phyloP scores from a whole-genome alignment of 2,113 vertebrate species.

The Oxyruncus cristatus region DNA sequence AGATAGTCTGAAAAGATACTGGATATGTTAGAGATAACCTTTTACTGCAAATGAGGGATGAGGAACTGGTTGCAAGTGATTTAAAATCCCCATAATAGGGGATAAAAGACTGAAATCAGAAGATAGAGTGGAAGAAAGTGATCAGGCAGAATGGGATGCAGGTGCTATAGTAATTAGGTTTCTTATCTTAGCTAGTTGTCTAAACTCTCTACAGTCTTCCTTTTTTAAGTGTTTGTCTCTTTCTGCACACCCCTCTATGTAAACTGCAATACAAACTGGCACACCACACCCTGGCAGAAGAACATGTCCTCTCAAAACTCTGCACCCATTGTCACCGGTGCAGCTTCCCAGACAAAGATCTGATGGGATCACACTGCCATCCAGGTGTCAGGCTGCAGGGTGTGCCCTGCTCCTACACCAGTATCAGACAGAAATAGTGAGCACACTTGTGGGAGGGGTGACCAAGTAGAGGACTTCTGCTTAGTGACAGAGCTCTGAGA shows the following conservation, averaged over 20 bases:
- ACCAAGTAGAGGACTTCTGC: neutral
- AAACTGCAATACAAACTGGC: too few species aligned
- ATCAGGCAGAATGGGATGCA: neutral
- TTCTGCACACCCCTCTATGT: too few species aligned
- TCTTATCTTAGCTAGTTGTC: neutral
- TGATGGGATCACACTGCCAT: rapidly evolving
- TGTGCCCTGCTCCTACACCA: neutral
- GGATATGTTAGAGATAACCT: neutral
- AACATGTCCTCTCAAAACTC: neutral
- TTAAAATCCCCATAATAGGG: neutral
- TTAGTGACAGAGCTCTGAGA: neutral
- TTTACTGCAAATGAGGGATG: neutral
- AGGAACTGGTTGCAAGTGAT: neutral
- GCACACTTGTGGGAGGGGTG: neutral
- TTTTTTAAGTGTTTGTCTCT: neutral
- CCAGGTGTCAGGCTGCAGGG: neutral
- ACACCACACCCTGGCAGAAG: neutral
- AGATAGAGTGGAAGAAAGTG: neutral
- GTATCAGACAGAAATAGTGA: rapidly evolving
- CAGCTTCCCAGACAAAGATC: neutral
- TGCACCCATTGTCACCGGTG: rapidly evolving
- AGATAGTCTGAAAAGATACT: neutral
- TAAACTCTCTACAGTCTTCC: neutral
- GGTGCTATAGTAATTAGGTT: neutral
- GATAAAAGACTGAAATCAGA: neutral